Percentiles rank a stretch among this genome's conserved stretches.
These are phyloP conservation scores for Brachypteracias leptosomus DNA, from an alignment of 2,113 vertebrate species.

Conservation along the genomic window DNA sequence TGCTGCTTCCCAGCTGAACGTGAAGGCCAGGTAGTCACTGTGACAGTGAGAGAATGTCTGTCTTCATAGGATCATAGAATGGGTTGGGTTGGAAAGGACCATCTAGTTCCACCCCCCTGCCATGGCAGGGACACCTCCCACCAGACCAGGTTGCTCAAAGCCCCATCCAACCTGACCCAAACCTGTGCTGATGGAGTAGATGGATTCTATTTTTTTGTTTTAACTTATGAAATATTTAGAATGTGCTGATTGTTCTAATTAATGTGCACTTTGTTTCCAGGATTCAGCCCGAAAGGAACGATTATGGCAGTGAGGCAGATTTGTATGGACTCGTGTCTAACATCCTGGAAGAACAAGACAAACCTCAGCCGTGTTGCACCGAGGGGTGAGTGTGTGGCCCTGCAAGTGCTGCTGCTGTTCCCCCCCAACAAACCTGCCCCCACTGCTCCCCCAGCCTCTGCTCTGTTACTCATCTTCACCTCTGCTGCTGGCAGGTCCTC, in stretches of 20 bases:
- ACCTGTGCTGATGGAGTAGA: neutral
- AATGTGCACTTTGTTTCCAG: conserved; percentile 62
- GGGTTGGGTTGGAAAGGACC: too few species aligned
- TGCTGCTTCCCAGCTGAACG: conserved; percentile 65
- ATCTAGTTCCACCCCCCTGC: too few species aligned
- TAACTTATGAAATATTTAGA: neutral
- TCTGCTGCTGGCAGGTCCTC: neutral
- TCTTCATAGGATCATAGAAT: too few species aligned
- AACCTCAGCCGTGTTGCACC: conserved; percentile 76
- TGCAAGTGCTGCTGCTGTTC: neutral
- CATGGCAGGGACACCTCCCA: too few species aligned
- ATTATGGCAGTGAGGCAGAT: conserved; percentile 87
- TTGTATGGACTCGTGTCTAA: conserved; percentile 90
- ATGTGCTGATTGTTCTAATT: neutral
- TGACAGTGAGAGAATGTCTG: neutral
- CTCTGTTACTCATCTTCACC: neutral
- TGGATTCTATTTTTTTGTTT: neutral
- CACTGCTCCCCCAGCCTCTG: neutral
- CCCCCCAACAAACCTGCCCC: neutral
- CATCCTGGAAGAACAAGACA: conserved; percentile 89
- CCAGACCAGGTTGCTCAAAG: too few species aligned
- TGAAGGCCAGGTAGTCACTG: conserved; percentile 73
- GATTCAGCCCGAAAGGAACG: conserved; percentile 76
- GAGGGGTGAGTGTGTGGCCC: conserved; percentile 81
- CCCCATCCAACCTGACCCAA: too few species aligned